Conservation (phyloP, 2,113 vertebrate genomes). For the Phoenicopterus ruber region DNA sequence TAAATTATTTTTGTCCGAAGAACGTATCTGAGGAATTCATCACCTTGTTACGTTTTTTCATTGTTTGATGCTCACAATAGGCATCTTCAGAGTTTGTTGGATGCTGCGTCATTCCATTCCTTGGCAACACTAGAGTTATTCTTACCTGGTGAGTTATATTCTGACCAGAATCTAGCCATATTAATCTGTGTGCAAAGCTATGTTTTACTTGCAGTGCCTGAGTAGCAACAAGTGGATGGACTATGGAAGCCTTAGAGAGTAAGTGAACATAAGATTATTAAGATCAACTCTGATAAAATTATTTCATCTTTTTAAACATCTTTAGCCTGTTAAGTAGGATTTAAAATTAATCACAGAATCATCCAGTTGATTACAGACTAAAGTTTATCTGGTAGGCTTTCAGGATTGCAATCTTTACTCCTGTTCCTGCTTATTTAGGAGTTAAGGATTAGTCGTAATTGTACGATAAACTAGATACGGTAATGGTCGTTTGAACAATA, state of each 20-base stretch:
- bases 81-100: constrained; percentile 4
- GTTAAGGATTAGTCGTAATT: neutral
- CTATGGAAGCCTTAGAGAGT: neutral
- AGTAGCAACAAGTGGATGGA: constrained; percentile 23
- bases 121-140: neutral
- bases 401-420: neutral
- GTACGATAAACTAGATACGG: neutral
- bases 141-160: neutral
- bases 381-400: neutral
- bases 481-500: neutral
- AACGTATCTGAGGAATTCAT: neutral
- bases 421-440: neutral
- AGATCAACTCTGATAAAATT: neutral
- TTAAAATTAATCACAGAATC: constrained; percentile 11
- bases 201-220: neutral
- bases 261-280: neutral
- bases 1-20: neutral
- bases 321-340: neutral
- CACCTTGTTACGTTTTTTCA: neutral
- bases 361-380: neutral
- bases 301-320: neutral
- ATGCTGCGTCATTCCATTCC: neutral
- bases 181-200: neutral
- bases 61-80: neutral
- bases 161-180: neutral